A percentile compares a stretch with the other conserved stretches of the same genome.
Conservation (phyloP, 2,113 vertebrate species). For the Zosterops japonicus region DNA sequence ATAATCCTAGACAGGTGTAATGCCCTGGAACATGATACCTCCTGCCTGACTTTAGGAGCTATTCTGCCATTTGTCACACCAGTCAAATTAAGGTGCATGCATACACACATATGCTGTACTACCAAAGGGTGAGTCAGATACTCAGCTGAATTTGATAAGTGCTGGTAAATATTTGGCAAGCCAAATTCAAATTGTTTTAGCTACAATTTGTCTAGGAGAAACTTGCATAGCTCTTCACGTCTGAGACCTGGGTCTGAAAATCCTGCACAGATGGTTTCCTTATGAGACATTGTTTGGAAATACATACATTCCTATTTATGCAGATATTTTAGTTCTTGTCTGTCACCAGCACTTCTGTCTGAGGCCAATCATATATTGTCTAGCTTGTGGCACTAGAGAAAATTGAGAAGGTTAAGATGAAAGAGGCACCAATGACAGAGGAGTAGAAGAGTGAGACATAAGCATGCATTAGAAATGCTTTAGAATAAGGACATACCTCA, state of each 20-base stretch:
- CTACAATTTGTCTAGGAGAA: background rate
- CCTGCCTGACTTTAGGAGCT: background rate
- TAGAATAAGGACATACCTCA: background rate
- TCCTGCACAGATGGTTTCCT: background rate
- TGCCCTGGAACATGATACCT: background rate
- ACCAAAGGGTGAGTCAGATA: background rate
- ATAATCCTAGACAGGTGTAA: background rate
- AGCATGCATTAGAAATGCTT: background rate
- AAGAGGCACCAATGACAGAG: background rate
- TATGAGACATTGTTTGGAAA: background rate
- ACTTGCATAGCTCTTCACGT: background rate
- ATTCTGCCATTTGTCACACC: background rate
- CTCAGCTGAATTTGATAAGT: background rate
- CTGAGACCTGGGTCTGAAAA: background rate
- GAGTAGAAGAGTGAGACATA: background rate
- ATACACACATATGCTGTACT: rapidly evolving
- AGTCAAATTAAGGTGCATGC: background rate
- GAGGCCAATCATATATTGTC: background rate
- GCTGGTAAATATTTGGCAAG: background rate
- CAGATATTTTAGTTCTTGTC: background rate
- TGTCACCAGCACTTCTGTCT: background rate
- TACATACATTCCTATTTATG: background rate
- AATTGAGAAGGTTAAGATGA: background rate
- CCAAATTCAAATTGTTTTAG: background rate
- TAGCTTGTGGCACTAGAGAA: background rate